Base-by-base conservation (phyloP, 1,140 invertebrate species). In the Drosophila arizonae region DNA sequence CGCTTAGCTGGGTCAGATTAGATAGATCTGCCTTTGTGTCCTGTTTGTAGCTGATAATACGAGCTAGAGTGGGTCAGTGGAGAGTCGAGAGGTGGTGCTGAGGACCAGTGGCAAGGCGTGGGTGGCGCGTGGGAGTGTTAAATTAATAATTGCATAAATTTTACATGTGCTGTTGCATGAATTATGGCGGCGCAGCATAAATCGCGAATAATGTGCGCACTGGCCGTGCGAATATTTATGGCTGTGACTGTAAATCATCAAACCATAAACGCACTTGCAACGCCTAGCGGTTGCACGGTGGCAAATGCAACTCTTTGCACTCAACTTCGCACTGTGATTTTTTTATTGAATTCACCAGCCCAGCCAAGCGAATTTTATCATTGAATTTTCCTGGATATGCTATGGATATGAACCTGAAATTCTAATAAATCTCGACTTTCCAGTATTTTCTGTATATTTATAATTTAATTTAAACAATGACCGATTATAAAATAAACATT, bases 111-210 rank as follows among this genome's bases (percentile, higher is more conserved):
- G 50, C 41, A 30, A 15, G 28, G 24, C 10, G 24, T 13, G 21
- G 36, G 43, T 17, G 43, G 36, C 45, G 64, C 58, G 77, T 60
- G 60, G 67, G 82, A 77, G 82, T 86, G 82, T 86, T 86, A 86
- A 86, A 86, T 86, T 86, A 90, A 87, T 91, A 91, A 90, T 91
- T 91, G 80, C 89, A 91, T 90, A 86, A 90, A 91, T 90, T 91
- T 91, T 90, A 90, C 82, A 90, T 90, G 82, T 90, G 89, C 81
- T 90, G 89, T 80, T 87, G 80, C 82, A 90, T 91, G 82, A 91
- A 78, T 90, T 85, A 91, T 90, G 81, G 72, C 76, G 72, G 72
- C 80, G 80, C 79, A 79, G 88, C 89, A 90, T 90, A 90, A 90
- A 90, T 90, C 89, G 89, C 89, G 86, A 82, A 82, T 89, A 90